Conservation (phyloP, 1,140 invertebrate species). For the Drosophila serrata region DNA sequence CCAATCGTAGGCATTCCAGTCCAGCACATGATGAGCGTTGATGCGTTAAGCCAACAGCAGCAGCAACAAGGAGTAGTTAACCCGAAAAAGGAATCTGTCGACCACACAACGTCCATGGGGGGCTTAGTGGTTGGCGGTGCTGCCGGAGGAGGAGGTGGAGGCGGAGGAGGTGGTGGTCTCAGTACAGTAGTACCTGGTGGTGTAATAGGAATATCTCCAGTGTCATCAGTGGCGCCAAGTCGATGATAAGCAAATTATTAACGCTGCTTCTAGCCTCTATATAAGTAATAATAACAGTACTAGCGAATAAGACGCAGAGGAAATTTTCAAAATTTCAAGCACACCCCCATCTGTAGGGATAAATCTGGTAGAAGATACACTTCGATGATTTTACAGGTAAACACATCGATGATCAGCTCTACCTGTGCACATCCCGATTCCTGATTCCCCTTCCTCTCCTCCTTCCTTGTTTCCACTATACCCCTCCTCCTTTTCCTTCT, state of each 20-base stretch:
- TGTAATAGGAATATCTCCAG: slow-evolving; percentile 68
- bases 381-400: slow-evolving; percentile 11
- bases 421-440: background rate
- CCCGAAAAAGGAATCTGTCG: slow-evolving; percentile 65
- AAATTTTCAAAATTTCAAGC: slow-evolving; percentile 65
- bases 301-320: slow-evolving; percentile 40
- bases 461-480: slow-evolving; percentile 5
- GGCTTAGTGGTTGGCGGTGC: slow-evolving; percentile 60
- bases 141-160: slow-evolving; percentile 20
- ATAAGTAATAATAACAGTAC: slow-evolving; percentile 28
- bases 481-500: slow-evolving; percentile 7
- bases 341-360: background rate
- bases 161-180: slow-evolving; percentile 39
- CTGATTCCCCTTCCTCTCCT: background rate
- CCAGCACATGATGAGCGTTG: slow-evolving; percentile 75
- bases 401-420: slow-evolving; percentile 5
- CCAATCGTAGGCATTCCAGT: slow-evolving; percentile 58
- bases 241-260: slow-evolving; percentile 70
- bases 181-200: slow-evolving; percentile 53
- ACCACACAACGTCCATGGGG: slow-evolving; percentile 41
- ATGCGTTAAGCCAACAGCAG: slow-evolving; percentile 52
- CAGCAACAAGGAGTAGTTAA: slow-evolving; percentile 19
- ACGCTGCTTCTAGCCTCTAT: slow-evolving; percentile 5
- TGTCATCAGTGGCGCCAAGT: slow-evolving; percentile 67
- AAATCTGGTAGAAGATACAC: background rate